Conservation (phyloP, 2,113 vertebrate genomes). For the Polypterus bichir region DNA sequence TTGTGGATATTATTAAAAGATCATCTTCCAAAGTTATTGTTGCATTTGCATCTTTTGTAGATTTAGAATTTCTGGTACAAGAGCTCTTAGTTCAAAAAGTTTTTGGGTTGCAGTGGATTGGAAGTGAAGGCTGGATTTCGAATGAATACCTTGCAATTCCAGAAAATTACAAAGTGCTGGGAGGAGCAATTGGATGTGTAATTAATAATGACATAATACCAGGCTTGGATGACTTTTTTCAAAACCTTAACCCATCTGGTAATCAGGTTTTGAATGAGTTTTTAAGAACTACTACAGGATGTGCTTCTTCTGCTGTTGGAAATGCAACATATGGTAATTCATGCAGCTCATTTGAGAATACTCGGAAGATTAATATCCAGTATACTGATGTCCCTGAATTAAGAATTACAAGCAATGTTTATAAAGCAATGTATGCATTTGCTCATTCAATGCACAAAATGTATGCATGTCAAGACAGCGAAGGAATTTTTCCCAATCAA, state of each 20-base stretch:
- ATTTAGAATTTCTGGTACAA: constrained; percentile 44
- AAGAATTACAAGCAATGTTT: constrained; percentile 34
- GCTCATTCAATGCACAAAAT: constrained; percentile 33
- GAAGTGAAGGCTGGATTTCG: constrained; percentile 57
- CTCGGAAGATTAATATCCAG: constrained; percentile 25
- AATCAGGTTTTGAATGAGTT: constrained; percentile 21
- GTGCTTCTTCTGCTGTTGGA: constrained; percentile 24
- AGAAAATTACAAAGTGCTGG: constrained; percentile 22
- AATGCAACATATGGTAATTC: constrained; percentile 12
- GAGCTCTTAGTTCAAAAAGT: constrained; percentile 48
- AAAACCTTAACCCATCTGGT: constrained; percentile 28
- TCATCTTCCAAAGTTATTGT: constrained; percentile 44
- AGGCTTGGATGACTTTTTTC: constrained; percentile 30
- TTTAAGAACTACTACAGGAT: constrained; percentile 31
- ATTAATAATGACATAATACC: constrained; percentile 27
- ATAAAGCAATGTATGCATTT: constrained; percentile 33
- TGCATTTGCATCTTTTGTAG: constrained; percentile 42
- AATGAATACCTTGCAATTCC: constrained; percentile 30
- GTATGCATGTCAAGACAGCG: constrained; percentile 30
- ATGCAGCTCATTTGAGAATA: constrained; percentile 34
- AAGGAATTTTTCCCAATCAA: constrained; percentile 32
- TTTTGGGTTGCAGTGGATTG: constrained; percentile 49
- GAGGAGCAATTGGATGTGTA: constrained; percentile 36
- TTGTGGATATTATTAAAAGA: constrained; percentile 34
- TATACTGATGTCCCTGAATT: constrained; percentile 33